phyloP scores from a whole-genome alignment of 2,797 vertebrate species.

The Triplophysa bombifrons region DNA sequence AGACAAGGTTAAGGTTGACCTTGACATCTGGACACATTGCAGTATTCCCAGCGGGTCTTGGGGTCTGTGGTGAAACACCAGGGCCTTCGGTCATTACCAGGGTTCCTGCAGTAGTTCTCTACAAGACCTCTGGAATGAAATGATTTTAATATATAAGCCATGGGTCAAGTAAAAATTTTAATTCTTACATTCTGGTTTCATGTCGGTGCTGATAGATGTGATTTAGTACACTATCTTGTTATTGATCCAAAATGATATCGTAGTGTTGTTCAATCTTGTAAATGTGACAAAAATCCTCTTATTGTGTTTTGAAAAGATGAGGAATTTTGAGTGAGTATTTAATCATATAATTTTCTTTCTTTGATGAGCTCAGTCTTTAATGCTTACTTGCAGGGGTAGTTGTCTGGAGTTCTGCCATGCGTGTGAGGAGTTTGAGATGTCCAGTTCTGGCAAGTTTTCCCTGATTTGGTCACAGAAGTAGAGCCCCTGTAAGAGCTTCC shows the following conservation, averaged over 20 bases:
- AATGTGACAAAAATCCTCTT: too few relatives aligned
- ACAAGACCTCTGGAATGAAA: conserved; percentile 79
- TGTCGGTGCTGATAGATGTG: too few relatives aligned
- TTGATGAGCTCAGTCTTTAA: background rate
- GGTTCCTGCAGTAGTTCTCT: conserved; percentile 92
- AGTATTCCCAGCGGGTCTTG: conserved; percentile 85
- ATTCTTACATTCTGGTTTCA: too few relatives aligned
- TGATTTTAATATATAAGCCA: too few relatives aligned
- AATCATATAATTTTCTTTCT: too few relatives aligned
- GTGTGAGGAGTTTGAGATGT: conserved; percentile 82
- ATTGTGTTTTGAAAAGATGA: too few relatives aligned
- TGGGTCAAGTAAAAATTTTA: too few relatives aligned
- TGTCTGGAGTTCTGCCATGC: conserved; percentile 69
- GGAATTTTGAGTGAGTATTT: too few relatives aligned
- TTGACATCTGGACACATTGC: conserved; percentile 80
- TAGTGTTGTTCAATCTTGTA: too few relatives aligned
- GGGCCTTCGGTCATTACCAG: conserved; percentile 83
- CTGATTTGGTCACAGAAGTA: conserved; percentile 78
- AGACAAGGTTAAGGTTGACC: conserved; percentile 51
- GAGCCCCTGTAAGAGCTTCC: conserved; percentile 84
- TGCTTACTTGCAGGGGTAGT: conserved; percentile 87
- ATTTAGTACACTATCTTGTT: too few relatives aligned
- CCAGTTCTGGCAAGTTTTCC: conserved; percentile 90
- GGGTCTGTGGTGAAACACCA: conserved; percentile 92
- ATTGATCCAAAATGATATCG: too few relatives aligned